Evolutionary conservation across 2,797 vertebrate genomes (phyloP).

Genomic region (Spinibarbus caldwelli): DNA sequence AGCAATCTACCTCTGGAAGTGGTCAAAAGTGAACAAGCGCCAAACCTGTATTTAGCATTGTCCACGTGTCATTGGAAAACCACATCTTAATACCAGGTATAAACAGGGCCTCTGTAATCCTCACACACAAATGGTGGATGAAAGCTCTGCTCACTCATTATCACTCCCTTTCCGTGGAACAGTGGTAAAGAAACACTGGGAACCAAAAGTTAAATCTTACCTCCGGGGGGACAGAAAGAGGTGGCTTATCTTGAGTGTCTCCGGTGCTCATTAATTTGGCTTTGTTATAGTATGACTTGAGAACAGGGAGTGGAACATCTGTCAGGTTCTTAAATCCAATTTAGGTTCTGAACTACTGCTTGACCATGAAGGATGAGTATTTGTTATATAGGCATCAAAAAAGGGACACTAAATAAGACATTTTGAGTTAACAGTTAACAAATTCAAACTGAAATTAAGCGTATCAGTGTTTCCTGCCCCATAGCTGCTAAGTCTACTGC

Average conservation of each 20-base stretch:
- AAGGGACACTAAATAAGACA: not conserved
- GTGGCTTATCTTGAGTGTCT: constrained; percentile 43
- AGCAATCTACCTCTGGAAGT: not conserved
- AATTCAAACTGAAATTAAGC: not conserved
- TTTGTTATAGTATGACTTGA: constrained; percentile 41
- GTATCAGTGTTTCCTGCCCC: not conserved
- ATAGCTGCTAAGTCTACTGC: not conserved
- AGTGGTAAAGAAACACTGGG: constrained; percentile 8
- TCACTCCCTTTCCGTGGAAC: constrained; percentile 37
- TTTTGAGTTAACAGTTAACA: not conserved
- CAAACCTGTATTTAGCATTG: not conserved
- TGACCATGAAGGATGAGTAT: constrained; percentile 49
- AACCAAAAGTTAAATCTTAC: constrained; percentile 7
- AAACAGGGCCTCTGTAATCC: not conserved
- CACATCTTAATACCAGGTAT: not conserved
- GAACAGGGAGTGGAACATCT: constrained; percentile 58
- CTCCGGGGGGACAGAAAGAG: not conserved
- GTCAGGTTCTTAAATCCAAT: constrained; percentile 64
- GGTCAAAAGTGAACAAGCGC: not conserved
- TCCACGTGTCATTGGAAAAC: not conserved
- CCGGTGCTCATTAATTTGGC: constrained; percentile 59
- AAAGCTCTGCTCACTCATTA: constrained; percentile 21
- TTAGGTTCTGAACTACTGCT: constrained; percentile 60
- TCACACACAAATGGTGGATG: not conserved
- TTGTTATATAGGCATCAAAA: not conserved